Conservation (phyloP, 2,797 vertebrate genomes). For the Iguana delicatissima region DNA sequence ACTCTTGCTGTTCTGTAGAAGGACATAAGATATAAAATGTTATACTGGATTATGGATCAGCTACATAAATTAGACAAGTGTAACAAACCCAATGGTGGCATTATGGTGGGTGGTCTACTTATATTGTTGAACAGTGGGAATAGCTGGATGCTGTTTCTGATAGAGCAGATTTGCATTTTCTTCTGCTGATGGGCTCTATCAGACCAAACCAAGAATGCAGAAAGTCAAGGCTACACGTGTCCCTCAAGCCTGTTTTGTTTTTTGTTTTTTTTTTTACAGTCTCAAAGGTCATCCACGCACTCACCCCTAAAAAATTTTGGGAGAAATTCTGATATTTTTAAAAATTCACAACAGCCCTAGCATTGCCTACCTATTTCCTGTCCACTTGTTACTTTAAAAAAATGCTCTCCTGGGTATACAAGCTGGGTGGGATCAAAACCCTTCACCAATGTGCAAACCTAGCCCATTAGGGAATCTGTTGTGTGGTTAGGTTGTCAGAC, state of each 20-base stretch:
- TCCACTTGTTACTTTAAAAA: too few species aligned
- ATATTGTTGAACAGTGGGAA: conserved; percentile 41
- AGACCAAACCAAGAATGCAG: background rate
- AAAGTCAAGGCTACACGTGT: too few species aligned
- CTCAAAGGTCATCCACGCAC: too few species aligned
- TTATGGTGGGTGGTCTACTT: conserved; percentile 12
- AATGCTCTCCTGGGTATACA: too few species aligned
- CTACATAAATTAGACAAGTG: conserved; percentile 66
- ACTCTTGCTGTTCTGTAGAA: conserved; percentile 38
- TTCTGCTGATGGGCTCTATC: conserved; percentile 6
- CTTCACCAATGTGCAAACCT: background rate
- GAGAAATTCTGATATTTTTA: too few species aligned
- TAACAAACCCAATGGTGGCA: conserved; percentile 45
- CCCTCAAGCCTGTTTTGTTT: background rate
- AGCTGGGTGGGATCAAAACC: too few species aligned
- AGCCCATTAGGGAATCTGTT: background rate
- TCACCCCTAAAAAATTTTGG: too few species aligned
- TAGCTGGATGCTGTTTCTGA: conserved; percentile 24
- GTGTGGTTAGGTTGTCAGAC: background rate
- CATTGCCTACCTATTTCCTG: background rate
- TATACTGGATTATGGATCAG: conserved; percentile 34
- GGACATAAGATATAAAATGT: conserved; percentile 2
- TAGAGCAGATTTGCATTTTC: conserved; percentile 54
- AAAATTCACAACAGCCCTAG: too few species aligned
- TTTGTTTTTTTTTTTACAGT: background rate